Evolutionary conservation across 2,888 invertebrate genomes (phyloP).

Genomic region (Ennomos erosarius): DNA sequence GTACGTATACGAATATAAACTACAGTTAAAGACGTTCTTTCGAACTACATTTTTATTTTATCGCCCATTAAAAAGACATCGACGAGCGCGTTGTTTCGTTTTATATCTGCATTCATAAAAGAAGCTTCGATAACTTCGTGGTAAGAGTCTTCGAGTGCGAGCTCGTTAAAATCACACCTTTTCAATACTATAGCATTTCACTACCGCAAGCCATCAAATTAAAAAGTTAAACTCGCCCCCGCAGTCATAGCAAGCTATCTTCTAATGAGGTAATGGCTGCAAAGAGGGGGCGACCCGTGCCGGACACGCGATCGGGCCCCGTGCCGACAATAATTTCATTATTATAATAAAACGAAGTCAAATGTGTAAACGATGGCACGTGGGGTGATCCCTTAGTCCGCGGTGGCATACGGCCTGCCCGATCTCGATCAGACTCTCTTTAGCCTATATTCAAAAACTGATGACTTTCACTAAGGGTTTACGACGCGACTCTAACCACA

Average conservation of each 20-base stretch:
- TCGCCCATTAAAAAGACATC: slow-evolving; percentile 29
- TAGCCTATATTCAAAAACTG: background rate
- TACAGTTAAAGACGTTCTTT: no score
- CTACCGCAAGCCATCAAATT: slow-evolving; percentile 71
- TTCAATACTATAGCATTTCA: slow-evolving; percentile 48
- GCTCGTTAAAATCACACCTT: slow-evolving; percentile 71
- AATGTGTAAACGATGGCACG: slow-evolving; percentile 79
- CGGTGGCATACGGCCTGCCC: slow-evolving; percentile 6
- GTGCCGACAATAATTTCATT: slow-evolving; percentile 75
- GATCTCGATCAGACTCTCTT: background rate
- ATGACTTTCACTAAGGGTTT: no score
- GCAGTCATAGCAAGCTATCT: slow-evolving; percentile 60
- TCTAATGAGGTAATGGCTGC: slow-evolving; percentile 76
- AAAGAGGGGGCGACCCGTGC: slow-evolving; percentile 58
- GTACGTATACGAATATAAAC: no score
- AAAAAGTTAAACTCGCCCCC: slow-evolving; percentile 74
- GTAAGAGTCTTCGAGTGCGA: slow-evolving; percentile 1
- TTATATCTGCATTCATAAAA: slow-evolving; percentile 9
- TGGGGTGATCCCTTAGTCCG: slow-evolving; percentile 56
- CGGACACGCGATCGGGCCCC: slow-evolving; percentile 66
- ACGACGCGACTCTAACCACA: no score
- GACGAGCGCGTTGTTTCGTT: slow-evolving; percentile 27
- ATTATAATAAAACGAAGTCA: slow-evolving; percentile 80
- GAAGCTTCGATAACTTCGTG: slow-evolving; percentile 14
- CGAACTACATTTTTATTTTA: background rate